Conservation (phyloP, 2,113 vertebrate species). For the Protobothrops flavoviridis region DNA sequence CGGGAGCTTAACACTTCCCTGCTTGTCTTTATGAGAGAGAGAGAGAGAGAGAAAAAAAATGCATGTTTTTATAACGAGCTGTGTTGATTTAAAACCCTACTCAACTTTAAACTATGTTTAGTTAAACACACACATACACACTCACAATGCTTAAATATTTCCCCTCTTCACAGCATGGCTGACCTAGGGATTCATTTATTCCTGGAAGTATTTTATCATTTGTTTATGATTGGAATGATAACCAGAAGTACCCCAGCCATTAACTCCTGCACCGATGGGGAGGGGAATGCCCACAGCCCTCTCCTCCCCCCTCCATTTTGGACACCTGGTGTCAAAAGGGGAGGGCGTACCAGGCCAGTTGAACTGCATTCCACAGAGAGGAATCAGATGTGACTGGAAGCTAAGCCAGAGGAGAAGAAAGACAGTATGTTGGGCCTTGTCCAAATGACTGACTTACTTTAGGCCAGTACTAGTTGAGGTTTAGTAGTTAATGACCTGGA, state of each 20-base stretch:
- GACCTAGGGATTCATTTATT: not conserved
- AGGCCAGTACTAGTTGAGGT: not conserved
- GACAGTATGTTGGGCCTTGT: not conserved
- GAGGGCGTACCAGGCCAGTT: not conserved
- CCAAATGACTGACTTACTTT: not conserved
- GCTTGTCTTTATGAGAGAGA: conserved; percentile 12
- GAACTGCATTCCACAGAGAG: not conserved
- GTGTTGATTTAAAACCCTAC: conserved; percentile 26
- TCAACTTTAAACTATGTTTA: conserved; percentile 22
- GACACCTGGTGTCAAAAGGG: not conserved
- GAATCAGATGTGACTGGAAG: not conserved
- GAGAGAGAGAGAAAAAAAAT: not conserved
- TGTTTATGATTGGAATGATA: not conserved
- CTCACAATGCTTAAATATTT: not conserved
- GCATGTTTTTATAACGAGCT: conserved; percentile 1
- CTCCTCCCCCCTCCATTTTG: not conserved
- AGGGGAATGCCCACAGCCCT: not conserved
- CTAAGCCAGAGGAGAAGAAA: not conserved
- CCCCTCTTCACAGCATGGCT: not conserved
- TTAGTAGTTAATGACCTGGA: not conserved
- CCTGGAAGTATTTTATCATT: not conserved
- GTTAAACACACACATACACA: not conserved
- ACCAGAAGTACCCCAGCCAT: not conserved
- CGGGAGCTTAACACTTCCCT: conserved; percentile 22
- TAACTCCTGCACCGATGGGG: not conserved